Percentiles rank a stretch among this genome's conserved stretches.
phyloP scores from a whole-genome alignment of 2,888 invertebrate genomes.

The Heterodera filipjevi region DNA sequence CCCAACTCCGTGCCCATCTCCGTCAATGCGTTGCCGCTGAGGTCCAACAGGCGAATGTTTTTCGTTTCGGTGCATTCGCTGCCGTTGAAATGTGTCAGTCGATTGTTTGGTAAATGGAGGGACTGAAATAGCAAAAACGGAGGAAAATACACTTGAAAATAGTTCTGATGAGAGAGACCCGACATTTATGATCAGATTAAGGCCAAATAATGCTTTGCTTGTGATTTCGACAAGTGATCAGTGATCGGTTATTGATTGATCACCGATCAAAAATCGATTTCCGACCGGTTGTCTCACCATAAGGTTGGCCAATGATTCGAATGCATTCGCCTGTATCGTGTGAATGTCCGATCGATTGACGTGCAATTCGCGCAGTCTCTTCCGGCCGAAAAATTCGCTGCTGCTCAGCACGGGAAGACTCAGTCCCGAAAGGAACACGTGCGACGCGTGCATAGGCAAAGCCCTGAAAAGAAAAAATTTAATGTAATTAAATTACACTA shows the following conservation, averaged over 20 bases:
- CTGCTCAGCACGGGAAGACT: conserved; percentile 77
- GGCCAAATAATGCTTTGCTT: no score
- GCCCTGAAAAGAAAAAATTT: conserved; percentile 70
- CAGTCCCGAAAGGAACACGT: conserved; percentile 83
- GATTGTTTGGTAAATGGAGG: conserved; percentile 60
- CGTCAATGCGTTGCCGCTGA: conserved; percentile 53
- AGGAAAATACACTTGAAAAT: neutral
- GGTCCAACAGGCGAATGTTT: conserved; percentile 51
- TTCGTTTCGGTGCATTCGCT: conserved; percentile 53
- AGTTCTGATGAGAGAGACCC: no score
- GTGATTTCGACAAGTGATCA: neutral
- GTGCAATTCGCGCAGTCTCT: conserved; percentile 49
- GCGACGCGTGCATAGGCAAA: conserved; percentile 89
- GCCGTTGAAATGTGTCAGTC: conserved; percentile 50
- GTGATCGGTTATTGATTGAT: neutral
- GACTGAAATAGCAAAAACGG: conserved; percentile 43
- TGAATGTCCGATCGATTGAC: conserved; percentile 54
- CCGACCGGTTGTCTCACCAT: conserved; percentile 36
- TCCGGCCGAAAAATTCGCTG: conserved; percentile 78
- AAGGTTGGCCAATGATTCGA: conserved; percentile 55
- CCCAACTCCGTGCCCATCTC: conserved; percentile 48
- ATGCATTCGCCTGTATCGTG: conserved; percentile 57
- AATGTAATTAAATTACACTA: neutral
- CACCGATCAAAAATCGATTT: no score
- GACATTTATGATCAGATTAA: no score